A percentile compares a stretch with the other conserved stretches of the same genome.
Evolutionary conservation across 2,888 invertebrate species (phyloP).

Genomic region (Andrena fulva): DNA sequence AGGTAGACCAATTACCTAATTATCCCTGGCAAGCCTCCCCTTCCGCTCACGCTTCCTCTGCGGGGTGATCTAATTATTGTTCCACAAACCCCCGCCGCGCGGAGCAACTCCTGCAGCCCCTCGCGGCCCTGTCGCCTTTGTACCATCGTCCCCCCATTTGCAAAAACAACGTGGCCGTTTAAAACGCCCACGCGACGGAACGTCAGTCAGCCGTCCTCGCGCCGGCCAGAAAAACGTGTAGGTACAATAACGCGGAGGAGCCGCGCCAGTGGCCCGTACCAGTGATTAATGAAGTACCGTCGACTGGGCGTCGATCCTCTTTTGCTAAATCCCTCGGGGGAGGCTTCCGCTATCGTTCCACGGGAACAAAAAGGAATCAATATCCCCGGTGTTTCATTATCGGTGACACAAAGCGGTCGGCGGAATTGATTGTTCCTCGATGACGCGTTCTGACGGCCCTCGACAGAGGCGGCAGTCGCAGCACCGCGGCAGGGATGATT

Average conservation of each 20-base stretch:
- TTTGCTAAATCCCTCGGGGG: constrained; percentile 50
- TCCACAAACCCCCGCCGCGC: constrained; percentile 66
- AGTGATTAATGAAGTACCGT: constrained; percentile 67
- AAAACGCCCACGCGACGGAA: constrained; percentile 11
- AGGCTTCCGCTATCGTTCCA: constrained; percentile 1
- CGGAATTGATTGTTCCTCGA: constrained; percentile 49
- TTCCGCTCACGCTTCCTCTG: constrained; percentile 66
- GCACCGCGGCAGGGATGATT: constrained; percentile 1
- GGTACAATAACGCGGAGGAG: not conserved
- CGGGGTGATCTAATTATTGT: constrained; percentile 78
- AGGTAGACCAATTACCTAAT: constrained; percentile 76
- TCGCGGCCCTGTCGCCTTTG: constrained; percentile 60
- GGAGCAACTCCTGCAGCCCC: constrained; percentile 55
- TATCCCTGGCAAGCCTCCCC: constrained; percentile 64
- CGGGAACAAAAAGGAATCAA: constrained; percentile 37
- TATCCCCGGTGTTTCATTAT: constrained; percentile 49
- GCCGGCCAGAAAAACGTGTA: not conserved
- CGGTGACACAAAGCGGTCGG: constrained; percentile 20
- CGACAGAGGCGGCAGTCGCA: not conserved
- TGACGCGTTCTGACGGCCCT: constrained; percentile 22
- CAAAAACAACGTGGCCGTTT: constrained; percentile 52
- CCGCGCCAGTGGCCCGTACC: constrained; percentile 21
- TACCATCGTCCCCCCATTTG: constrained; percentile 52
- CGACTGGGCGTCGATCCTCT: constrained; percentile 63
- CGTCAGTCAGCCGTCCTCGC: not conserved